phyloP scores from a whole-genome alignment of 2,113 vertebrate genomes.

The Capreolus pygargus region DNA sequence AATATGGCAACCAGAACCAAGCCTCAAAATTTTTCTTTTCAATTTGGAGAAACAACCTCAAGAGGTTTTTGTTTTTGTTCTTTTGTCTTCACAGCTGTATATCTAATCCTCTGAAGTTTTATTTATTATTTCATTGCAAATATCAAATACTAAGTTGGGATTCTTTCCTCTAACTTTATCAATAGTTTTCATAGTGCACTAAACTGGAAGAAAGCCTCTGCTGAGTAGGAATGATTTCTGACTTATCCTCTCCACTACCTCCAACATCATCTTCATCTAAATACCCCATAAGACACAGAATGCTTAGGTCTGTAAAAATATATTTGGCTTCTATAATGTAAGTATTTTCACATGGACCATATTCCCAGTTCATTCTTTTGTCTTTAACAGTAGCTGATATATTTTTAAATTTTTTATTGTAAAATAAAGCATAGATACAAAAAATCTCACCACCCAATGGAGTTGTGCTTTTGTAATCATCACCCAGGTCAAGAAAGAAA shows the following conservation, averaged over 20 bases:
- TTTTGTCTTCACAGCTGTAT: neutral
- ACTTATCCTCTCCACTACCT: neutral
- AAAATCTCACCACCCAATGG: neutral
- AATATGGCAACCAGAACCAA: neutral
- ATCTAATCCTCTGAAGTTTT: neutral
- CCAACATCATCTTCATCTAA: neutral
- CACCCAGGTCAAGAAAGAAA: neutral
- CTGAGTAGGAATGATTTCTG: neutral
- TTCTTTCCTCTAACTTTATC: neutral
- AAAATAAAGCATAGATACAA: neutral
- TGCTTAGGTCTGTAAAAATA: neutral
- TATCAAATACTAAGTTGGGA: neutral
- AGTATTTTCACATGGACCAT: neutral
- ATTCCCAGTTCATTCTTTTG: neutral
- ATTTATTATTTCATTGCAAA: neutral
- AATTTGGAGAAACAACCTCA: neutral
- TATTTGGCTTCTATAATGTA: neutral
- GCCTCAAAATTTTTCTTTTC: slow-evolving; percentile 10
- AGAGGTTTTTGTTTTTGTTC: neutral
- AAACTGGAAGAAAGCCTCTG: neutral
- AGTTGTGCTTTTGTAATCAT: neutral
- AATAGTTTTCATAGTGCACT: neutral
- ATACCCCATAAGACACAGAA: neutral
- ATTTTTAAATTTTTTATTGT: neutral
- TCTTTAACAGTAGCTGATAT: neutral